Conservation (phyloP, 2,797 vertebrate species). For the Spea hammondii region DNA sequence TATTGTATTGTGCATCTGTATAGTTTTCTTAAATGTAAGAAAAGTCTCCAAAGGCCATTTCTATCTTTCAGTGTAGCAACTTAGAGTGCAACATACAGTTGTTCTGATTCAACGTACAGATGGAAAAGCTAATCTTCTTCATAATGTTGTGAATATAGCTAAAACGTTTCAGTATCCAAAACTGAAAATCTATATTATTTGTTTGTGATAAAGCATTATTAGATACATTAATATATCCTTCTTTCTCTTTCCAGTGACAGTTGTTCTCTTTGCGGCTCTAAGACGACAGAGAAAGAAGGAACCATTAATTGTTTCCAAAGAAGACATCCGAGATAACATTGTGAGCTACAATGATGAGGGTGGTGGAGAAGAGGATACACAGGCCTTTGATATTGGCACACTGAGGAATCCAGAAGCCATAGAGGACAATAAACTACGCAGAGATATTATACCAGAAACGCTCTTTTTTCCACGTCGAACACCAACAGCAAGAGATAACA, state of each 20-base stretch:
- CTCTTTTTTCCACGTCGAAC: slow-evolving; percentile 80
- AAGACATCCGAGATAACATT: slow-evolving; percentile 92
- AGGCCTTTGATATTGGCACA: slow-evolving; percentile 91
- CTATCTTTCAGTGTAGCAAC: too few species aligned
- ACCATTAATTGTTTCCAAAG: slow-evolving; percentile 92
- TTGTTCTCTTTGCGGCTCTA: slow-evolving; percentile 87
- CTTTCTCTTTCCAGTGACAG: slow-evolving; percentile 77
- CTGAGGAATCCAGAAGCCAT: slow-evolving; percentile 89
- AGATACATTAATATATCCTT: slow-evolving; percentile 30
- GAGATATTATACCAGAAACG: slow-evolving; percentile 87
- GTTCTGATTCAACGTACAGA: too few species aligned
- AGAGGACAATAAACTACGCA: slow-evolving; percentile 83
- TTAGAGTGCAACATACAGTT: too few species aligned
- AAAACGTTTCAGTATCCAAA: too few species aligned
- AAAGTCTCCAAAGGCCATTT: too few species aligned
- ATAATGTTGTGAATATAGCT: too few species aligned
- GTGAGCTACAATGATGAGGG: slow-evolving; percentile 95
- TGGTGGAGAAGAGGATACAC: slow-evolving; percentile 92
- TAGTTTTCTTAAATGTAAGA: too few species aligned
- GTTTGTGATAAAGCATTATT: neutral
- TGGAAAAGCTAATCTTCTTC: too few species aligned
- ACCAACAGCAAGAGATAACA: slow-evolving; percentile 74
- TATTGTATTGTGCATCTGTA: too few species aligned
- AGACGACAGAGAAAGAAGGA: slow-evolving; percentile 88
- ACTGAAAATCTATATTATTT: neutral